Evolutionary conservation across 2,113 vertebrate genomes (phyloP).

Genomic region (Melanotaenia duboulayi): DNA sequence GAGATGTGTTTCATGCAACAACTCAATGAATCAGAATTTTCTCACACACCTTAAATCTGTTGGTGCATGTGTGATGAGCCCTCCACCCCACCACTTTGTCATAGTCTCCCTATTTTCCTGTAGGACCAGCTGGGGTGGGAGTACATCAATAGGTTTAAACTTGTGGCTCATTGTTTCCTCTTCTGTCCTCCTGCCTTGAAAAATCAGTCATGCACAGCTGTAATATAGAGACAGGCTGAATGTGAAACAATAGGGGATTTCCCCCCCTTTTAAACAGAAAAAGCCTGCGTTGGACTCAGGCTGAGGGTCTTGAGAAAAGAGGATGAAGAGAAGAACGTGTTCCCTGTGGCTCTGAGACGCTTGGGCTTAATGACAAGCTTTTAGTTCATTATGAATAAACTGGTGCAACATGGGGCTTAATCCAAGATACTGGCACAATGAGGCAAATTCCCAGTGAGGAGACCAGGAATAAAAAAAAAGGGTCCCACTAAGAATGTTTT

Average conservation of each 20-base stretch:
- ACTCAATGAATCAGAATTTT: constrained; percentile 32
- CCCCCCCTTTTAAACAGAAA: constrained; percentile 15
- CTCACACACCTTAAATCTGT: constrained; percentile 40
- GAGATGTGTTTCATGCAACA: constrained; percentile 7
- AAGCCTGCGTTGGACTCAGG: constrained; percentile 28
- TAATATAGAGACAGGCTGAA: constrained; percentile 61
- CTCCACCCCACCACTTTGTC: constrained; percentile 2
- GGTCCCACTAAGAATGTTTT: not conserved
- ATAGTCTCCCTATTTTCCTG: constrained; percentile 37
- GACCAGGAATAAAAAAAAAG: not conserved
- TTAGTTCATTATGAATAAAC: constrained; percentile 55
- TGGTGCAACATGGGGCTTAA: constrained; percentile 42
- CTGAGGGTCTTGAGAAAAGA: constrained; percentile 65
- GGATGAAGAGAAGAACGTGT: constrained; percentile 60
- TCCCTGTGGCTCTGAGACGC: constrained; percentile 43
- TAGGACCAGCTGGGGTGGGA: constrained; percentile 69
- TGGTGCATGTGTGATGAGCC: constrained; percentile 15
- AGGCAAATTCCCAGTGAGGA: not conserved
- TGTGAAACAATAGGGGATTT: constrained; percentile 61
- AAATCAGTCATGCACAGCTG: constrained; percentile 84
- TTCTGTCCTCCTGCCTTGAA: constrained; percentile 57
- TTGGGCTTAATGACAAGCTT: constrained; percentile 52
- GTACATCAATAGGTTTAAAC: constrained; percentile 74
- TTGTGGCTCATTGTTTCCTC: constrained; percentile 69
- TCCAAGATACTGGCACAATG: constrained; percentile 48